These are phyloP conservation scores for Steatocranus sp. DNA, from an alignment of 2,797 vertebrate genomes.

Conservation along the genomic window DNA sequence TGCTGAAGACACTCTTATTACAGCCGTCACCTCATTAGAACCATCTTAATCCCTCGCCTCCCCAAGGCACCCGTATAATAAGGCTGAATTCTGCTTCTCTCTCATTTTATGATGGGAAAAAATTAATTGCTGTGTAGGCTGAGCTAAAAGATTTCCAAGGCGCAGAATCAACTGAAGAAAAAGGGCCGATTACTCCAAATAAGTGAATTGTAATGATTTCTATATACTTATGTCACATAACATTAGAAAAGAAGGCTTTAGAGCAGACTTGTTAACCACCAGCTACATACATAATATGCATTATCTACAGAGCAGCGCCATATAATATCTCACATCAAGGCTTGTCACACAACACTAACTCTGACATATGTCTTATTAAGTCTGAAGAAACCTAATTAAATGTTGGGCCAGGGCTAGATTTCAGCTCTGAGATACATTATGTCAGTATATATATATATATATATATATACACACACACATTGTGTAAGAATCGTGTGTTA, in stretches of 20 bases:
- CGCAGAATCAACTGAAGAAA: conserved; percentile 55
- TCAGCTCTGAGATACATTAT: conserved; percentile 69
- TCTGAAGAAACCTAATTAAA: conserved; percentile 72
- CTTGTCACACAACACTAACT: conserved; percentile 70
- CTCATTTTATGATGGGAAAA: conserved; percentile 70
- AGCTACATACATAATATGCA: conserved; percentile 54
- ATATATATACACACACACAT: not conserved
- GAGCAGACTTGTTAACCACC: conserved; percentile 36
- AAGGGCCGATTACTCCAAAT: conserved; percentile 27
- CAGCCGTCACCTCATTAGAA: conserved; percentile 81
- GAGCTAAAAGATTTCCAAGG: conserved; percentile 63
- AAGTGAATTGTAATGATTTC: conserved; percentile 24
- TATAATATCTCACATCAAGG: conserved; percentile 66
- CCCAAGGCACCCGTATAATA: conserved; percentile 76
- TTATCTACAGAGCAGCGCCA: conserved; percentile 54
- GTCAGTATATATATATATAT: conserved; percentile 21
- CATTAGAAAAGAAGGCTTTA: conserved; percentile 1
- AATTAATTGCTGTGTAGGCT: conserved; percentile 71
- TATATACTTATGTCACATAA: conserved; percentile 20
- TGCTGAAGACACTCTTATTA: conserved; percentile 78
- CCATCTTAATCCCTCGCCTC: conserved; percentile 77
- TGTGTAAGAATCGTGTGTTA: conserved; percentile 50
- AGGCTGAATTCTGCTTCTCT: conserved; percentile 72
- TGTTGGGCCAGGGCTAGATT: conserved; percentile 61
- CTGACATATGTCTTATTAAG: conserved; percentile 72